These are phyloP conservation scores for Paramacrobiotus metropolitanus DNA, from an alignment of 1,140 invertebrate genomes.

Conservation along the genomic window DNA sequence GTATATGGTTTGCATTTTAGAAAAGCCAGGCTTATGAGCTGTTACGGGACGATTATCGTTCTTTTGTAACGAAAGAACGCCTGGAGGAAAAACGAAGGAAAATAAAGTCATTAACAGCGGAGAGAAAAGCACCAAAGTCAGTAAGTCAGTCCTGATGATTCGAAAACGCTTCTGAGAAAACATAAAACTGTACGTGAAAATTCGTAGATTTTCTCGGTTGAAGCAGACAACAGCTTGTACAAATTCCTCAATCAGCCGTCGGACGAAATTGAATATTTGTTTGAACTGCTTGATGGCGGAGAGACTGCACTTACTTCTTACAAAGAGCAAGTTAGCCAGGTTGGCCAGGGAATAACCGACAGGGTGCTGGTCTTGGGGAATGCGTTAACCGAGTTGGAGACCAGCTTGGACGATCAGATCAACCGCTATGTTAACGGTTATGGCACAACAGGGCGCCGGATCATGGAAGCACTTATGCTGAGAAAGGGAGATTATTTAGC, in stretches of 20 bases:
- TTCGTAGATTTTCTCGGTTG: not conserved
- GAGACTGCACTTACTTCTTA: not conserved
- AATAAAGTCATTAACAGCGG: not conserved
- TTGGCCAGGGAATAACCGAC: not conserved
- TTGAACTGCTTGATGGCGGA: not conserved
- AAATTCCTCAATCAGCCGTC: not conserved
- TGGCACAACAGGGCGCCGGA: not conserved
- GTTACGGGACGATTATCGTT: not conserved
- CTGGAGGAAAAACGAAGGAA: not conserved
- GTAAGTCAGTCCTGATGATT: no score
- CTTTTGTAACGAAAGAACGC: not conserved
- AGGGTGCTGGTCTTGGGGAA: not conserved
- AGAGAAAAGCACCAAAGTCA: not conserved
- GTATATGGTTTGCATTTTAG: no score
- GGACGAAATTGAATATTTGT: not conserved
- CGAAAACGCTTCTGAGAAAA: no score
- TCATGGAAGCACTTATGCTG: not conserved
- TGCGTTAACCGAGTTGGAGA: not conserved
- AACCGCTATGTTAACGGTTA: not conserved
- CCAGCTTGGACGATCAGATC: not conserved
- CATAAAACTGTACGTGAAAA: no score
- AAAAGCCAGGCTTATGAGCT: not conserved
- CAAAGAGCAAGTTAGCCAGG: not conserved
- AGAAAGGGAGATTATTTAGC: not conserved
- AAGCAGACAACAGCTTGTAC: not conserved